A percentile compares a stretch with the other conserved stretches of the same genome.
phyloP scores from a whole-genome alignment of 1,140 invertebrate species.

The Apis florea region DNA sequence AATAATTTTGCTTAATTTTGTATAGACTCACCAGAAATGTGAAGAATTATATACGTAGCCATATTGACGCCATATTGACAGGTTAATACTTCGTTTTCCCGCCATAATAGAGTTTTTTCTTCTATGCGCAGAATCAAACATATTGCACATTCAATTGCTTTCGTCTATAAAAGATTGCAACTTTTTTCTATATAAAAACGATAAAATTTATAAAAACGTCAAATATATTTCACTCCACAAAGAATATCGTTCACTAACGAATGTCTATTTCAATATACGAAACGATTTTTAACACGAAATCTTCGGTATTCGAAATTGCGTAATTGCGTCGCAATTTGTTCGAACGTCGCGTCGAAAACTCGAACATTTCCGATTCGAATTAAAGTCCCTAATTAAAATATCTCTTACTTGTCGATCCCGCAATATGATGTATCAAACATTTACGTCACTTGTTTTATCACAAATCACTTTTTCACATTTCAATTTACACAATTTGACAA shows the following conservation, averaged over 20 bases:
- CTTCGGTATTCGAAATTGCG: neutral
- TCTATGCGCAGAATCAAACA: neutral
- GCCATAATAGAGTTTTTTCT: neutral
- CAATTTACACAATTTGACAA: too few species aligned
- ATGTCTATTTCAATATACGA: too few species aligned
- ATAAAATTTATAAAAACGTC: neutral
- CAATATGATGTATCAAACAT: too few species aligned
- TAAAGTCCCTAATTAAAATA: too few species aligned
- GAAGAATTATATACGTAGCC: neutral
- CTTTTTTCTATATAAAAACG: neutral
- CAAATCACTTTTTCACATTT: too few species aligned
- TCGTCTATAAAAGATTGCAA: neutral
- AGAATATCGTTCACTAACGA: neutral
- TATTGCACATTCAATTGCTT: neutral
- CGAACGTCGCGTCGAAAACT: too few species aligned
- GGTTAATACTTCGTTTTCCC: too few species aligned
- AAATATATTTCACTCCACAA: neutral
- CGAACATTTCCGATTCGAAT: too few species aligned
- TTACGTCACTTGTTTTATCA: too few species aligned
- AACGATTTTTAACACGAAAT: neutral
- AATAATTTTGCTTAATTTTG: neutral
- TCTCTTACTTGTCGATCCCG: too few species aligned
- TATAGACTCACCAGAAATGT: neutral
- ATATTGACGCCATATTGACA: too few species aligned
- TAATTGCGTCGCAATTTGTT: too few species aligned